Evolutionary conservation across 2,113 vertebrate species (phyloP), one percentile per base, ranked within the genome.

Genomic region (Mus pahari): DNA sequence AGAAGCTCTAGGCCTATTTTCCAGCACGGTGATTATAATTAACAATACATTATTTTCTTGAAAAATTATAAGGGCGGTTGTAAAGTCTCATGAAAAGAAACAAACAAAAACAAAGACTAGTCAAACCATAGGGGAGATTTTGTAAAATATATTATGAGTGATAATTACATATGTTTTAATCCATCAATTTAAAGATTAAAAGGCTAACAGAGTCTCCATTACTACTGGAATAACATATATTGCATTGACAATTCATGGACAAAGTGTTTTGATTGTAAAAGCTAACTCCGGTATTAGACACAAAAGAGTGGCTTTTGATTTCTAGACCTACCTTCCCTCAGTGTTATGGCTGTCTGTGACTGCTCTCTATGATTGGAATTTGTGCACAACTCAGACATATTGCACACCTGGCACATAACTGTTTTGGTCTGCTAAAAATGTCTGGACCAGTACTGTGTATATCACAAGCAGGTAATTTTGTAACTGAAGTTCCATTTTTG

Each of bases 231-330:
- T 87, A 19, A 55, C 53, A 55, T 48, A 48, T 48, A 48, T 48
- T 31, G 16, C 42, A 42, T 74, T 42, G n/a, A 26, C 33, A 92
- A 75, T 11, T 62, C 22, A 73, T 82, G 83, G 31, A 66, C 84
- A 48, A 83, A 87, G 33, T 62, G 24, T 26, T 78, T 92, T 93
- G 86, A 64, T 20, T 50, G 89, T 45, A 39, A 93, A 83, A 75
- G 68, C 33, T 79, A 12, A 2, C 31, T 87, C 12, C 26, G 89
- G 3, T 16, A 7, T 73, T 39, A 94, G 64, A 3, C 77, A 68
- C 1, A 12, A 50, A 92, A 19, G 58, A 77, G 42, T 88, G 58
- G 70, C 45, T 75, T 79, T 50, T 92, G 83, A 28, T 14, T 71
- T 82, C 50, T 53, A 73, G 50, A 22, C 86, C 45, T 3, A 58